Conservation (phyloP, 2,113 vertebrate species). For the Chauna torquata region DNA sequence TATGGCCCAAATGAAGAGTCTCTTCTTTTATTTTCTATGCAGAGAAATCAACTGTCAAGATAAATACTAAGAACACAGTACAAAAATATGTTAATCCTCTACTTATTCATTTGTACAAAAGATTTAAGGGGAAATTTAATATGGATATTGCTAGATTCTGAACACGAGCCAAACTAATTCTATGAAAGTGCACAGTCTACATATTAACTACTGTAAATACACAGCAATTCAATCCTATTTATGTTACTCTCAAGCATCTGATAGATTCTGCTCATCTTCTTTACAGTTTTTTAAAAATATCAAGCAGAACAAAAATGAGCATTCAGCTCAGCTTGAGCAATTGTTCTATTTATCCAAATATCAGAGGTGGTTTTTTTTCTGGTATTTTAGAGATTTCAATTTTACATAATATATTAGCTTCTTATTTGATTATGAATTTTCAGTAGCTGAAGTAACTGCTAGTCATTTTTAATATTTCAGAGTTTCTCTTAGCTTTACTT, state of each 20-base stretch:
- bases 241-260: not conserved
- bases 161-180: slow-evolving; percentile 80
- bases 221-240: slow-evolving; percentile 67
- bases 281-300: not conserved
- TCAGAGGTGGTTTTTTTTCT: not conserved
- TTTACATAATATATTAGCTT: not conserved
- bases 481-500: not conserved
- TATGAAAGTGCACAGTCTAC: slow-evolving; percentile 73
- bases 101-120: slow-evolving; percentile 68
- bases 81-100: slow-evolving; percentile 75
- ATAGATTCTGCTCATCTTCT: slow-evolving; percentile 11
- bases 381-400: not conserved
- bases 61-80: slow-evolving; percentile 60
- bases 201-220: slow-evolving; percentile 72
- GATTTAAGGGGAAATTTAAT: slow-evolving; percentile 76
- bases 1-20: not conserved
- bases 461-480: not conserved
- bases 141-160: slow-evolving; percentile 72
- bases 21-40: not conserved
- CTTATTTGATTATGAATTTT: not conserved
- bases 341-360: not conserved
- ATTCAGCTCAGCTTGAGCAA: not conserved
- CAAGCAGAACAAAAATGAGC: not conserved
- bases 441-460: not conserved
- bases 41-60: slow-evolving; percentile 58